Evolutionary conservation across 2,113 vertebrate species (phyloP).

Genomic region (Eleginops maclovinus): DNA sequence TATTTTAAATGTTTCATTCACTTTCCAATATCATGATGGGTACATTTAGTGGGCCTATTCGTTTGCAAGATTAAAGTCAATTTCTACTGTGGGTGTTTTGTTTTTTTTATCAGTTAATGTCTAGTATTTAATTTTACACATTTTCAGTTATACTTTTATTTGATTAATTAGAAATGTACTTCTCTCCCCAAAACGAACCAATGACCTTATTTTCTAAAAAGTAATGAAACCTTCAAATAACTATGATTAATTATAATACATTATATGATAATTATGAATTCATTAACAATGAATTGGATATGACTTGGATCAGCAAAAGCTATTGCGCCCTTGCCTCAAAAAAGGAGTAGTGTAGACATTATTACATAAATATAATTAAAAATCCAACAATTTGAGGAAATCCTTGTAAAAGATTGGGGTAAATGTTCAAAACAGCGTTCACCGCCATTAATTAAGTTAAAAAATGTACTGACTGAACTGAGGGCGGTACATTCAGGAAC

Average conservation of each 20-base stretch:
- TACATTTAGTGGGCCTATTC: neutral
- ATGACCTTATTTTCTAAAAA: slow-evolving; percentile 20
- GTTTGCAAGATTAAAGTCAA: neutral
- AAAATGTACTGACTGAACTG: neutral
- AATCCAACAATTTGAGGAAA: neutral
- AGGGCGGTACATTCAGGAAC: neutral
- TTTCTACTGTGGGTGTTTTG: neutral
- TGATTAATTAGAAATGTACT: neutral
- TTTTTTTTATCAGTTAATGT: neutral
- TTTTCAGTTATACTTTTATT: too few species aligned
- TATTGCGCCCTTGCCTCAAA: neutral
- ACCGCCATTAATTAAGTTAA: neutral
- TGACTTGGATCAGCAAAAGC: neutral
- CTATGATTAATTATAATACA: too few species aligned
- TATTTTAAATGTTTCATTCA: neutral
- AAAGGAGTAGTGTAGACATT: neutral
- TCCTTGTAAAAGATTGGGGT: too few species aligned
- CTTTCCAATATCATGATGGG: neutral
- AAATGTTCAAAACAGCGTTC: neutral
- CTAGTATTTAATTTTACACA: neutral
- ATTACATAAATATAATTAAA: neutral
- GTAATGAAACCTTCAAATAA: slow-evolving; percentile 29
- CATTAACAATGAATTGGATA: slow-evolving; percentile 11
- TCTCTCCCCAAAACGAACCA: slow-evolving; percentile 11
- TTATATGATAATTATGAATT: too few species aligned